phyloP scores from a whole-genome alignment of 2,797 vertebrate genomes.

The Spea hammondii region DNA sequence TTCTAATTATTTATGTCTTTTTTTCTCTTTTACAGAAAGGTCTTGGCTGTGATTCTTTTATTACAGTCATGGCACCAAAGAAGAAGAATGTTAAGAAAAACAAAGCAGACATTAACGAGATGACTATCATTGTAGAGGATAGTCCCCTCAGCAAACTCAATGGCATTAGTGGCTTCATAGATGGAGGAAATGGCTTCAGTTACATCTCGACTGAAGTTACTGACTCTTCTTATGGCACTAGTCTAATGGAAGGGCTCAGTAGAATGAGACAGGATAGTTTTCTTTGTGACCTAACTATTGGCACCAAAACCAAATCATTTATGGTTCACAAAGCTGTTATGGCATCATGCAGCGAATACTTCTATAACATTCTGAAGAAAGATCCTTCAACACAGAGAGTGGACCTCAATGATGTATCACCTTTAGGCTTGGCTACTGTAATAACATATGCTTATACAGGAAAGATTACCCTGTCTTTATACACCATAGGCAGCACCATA shows the following conservation, averaged over 20 bases:
- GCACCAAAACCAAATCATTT: conserved; percentile 95
- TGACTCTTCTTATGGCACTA: conserved; percentile 85
- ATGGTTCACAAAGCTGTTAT: conserved; percentile 93
- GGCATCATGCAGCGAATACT: conserved; percentile 95
- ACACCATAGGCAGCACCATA: conserved; percentile 93
- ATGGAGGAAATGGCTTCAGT: conserved; percentile 92
- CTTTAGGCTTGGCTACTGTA: conserved; percentile 87
- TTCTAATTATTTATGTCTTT: neutral
- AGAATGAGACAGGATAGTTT: conserved; percentile 93
- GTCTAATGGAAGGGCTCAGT: conserved; percentile 90
- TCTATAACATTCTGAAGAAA: conserved; percentile 89
- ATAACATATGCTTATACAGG: conserved; percentile 96
- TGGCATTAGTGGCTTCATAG: conserved; percentile 86
- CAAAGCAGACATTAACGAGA: conserved; percentile 89
- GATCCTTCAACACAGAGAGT: conserved; percentile 85
- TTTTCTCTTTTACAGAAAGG: conserved; percentile 63
- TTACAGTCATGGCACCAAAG: conserved; percentile 96
- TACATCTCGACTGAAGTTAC: conserved; percentile 94
- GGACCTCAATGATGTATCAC: conserved; percentile 90
- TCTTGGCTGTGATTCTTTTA: conserved; percentile 77
- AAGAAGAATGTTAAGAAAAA: conserved; percentile 94
- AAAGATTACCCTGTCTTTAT: conserved; percentile 93
- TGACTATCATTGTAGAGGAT: conserved; percentile 91
- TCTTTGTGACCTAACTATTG: conserved; percentile 90
- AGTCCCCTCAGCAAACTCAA: conserved; percentile 89